Evolutionary conservation across 2,888 invertebrate species (phyloP).

Genomic region (Biston betularia): DNA sequence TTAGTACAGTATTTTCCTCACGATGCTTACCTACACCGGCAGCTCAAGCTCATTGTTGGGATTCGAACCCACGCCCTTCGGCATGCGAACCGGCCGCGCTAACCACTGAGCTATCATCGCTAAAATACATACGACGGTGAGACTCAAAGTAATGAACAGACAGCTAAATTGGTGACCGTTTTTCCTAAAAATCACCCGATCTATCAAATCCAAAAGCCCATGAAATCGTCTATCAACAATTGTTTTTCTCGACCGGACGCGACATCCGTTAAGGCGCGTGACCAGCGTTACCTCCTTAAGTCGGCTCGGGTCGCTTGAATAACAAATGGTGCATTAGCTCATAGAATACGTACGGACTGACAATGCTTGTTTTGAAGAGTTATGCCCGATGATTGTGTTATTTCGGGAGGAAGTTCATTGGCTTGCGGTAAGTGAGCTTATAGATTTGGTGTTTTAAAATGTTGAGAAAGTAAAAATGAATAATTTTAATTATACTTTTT

Average conservation of each 20-base stretch:
- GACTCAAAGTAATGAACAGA: background rate
- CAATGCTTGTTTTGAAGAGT: conserved; percentile 40
- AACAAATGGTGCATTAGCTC: conserved; percentile 74
- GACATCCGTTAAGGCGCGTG: conserved; percentile 78
- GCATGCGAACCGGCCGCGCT: too few relatives aligned
- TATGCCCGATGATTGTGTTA: conserved; percentile 36
- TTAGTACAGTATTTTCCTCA: too few relatives aligned
- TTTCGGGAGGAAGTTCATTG: conserved; percentile 45
- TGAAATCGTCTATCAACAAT: conserved; percentile 51
- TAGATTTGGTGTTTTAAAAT: conserved; percentile 6
- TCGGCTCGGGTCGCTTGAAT: conserved; percentile 69
- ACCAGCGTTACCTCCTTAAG: conserved; percentile 62
- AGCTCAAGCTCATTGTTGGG: too few relatives aligned
- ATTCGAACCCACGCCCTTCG: too few relatives aligned
- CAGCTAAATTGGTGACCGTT: conserved; percentile 3
- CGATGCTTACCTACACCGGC: too few relatives aligned
- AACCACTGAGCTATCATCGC: too few relatives aligned
- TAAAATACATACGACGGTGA: too few relatives aligned
- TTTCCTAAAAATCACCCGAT: conserved; percentile 22
- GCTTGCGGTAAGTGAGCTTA: conserved; percentile 23
- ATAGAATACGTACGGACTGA: conserved; percentile 53
- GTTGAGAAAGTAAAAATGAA: too few relatives aligned
- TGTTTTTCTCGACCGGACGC: conserved; percentile 73
- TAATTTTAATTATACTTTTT: too few relatives aligned
- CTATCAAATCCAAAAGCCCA: conserved; percentile 46